A percentile compares a stretch with the other conserved stretches of the same genome.
phyloP scores from a whole-genome alignment of 2,113 vertebrate species.

The Chamaetylas fuelleborni region DNA sequence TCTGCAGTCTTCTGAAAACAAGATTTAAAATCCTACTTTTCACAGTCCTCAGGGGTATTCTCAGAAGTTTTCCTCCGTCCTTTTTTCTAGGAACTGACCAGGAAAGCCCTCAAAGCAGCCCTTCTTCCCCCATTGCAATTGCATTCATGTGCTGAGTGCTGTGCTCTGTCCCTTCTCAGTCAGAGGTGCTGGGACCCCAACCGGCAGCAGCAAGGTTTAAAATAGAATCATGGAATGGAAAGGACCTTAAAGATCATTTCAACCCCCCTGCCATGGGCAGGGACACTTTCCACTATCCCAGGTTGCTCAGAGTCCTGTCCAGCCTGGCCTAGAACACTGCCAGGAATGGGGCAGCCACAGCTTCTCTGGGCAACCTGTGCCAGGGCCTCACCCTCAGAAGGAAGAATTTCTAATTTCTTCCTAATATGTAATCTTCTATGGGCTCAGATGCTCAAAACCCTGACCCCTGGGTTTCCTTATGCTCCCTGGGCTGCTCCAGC shows the following conservation, averaged over 20 bases:
- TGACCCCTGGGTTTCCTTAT: fast-evolving
- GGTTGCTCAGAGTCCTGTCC: not conserved
- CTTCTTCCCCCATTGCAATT: not conserved
- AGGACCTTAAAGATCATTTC: not conserved
- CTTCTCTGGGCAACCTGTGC: not conserved
- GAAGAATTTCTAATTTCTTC: not conserved
- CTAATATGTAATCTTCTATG: not conserved
- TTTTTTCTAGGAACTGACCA: not conserved
- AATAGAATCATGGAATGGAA: not conserved
- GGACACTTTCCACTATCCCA: not conserved
- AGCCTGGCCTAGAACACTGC: not conserved
- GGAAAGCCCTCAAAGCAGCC: not conserved
- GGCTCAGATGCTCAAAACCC: not conserved
- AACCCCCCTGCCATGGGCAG: not conserved
- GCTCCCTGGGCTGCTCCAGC: not conserved
- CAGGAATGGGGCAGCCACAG: not conserved
- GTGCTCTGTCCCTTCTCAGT: not conserved
- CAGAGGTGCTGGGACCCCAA: fast-evolving
- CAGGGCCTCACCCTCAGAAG: not conserved
- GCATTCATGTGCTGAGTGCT: not conserved
- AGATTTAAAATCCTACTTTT: not conserved
- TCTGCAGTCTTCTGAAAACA: not conserved
- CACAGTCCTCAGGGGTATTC: fast-evolving
- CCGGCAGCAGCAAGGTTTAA: not conserved
- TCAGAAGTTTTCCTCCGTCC: not conserved